Percentiles rank a stretch among this genome's conserved stretches.
Evolutionary conservation across 2,113 vertebrate genomes (phyloP).

Genomic region (Lepus europaeus): DNA sequence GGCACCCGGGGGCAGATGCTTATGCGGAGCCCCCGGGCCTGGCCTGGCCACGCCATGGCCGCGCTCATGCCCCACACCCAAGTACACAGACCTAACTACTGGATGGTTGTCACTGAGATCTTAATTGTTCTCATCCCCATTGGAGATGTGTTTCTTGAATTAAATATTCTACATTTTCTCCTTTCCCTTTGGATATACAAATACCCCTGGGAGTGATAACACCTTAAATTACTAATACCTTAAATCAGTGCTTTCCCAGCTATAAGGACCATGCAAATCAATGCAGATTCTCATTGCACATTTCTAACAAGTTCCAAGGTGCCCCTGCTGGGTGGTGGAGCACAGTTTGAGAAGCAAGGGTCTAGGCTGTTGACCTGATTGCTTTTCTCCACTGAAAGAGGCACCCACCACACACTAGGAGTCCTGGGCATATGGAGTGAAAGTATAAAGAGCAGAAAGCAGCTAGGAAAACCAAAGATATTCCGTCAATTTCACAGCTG

Average conservation of each 20-base stretch:
- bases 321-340: background rate
- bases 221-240: background rate
- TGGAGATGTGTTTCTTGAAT: background rate
- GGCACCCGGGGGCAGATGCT: no score
- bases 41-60: no score
- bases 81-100: background rate
- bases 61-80: no score
- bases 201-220: background rate
- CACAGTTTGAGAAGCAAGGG: background rate
- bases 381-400: background rate
- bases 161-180: background rate
- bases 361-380: background rate
- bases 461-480: background rate
- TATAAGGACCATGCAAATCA: background rate
- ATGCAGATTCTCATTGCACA: background rate
- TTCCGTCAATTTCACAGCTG: background rate
- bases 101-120: background rate
- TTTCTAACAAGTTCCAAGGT: background rate
- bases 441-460: background rate
- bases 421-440: background rate
- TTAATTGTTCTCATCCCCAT: background rate
- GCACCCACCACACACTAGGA: background rate
- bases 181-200: slow-evolving; percentile 40
- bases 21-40: no score
- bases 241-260: background rate